Conservation (phyloP, 1,140 invertebrate species). For the Lasaia peninsularis region DNA sequence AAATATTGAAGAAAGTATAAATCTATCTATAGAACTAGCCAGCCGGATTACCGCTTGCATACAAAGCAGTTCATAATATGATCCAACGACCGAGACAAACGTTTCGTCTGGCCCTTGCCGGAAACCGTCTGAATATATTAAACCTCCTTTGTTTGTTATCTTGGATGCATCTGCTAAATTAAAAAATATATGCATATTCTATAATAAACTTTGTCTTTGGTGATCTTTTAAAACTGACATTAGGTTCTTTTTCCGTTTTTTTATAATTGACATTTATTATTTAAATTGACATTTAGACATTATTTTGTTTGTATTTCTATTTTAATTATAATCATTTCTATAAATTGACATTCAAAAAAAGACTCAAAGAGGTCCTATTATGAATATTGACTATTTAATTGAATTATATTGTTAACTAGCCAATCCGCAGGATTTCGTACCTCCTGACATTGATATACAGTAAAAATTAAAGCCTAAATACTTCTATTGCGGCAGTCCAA, state of each 20-base stretch:
- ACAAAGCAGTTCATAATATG: conserved; percentile 44
- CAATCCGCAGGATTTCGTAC: too few relatives aligned
- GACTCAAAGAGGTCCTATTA: too few relatives aligned
- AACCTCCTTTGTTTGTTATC: conserved; percentile 57
- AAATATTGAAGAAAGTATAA: conserved; percentile 2
- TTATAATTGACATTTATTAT: too few relatives aligned
- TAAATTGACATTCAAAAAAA: too few relatives aligned
- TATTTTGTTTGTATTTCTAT: background rate
- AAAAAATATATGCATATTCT: conserved; percentile 20
- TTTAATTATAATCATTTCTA: too few relatives aligned
- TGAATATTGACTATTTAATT: too few relatives aligned
- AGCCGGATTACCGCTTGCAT: conserved; percentile 37
- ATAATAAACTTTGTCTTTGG: background rate
- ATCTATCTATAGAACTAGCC: background rate
- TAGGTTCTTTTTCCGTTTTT: too few relatives aligned
- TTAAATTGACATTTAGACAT: too few relatives aligned
- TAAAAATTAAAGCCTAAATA: too few relatives aligned
- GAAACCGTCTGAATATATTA: conserved; percentile 51
- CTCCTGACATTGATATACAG: too few relatives aligned
- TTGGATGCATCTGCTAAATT: conserved; percentile 43
- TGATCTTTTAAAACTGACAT: background rate
- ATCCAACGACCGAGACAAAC: conserved; percentile 42
- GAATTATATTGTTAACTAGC: too few relatives aligned
- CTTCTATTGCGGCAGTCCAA: too few relatives aligned
- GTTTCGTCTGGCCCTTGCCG: conserved; percentile 57